phyloP scores from a whole-genome alignment of 2,888 invertebrate species.

The Nomada ferruginata region DNA sequence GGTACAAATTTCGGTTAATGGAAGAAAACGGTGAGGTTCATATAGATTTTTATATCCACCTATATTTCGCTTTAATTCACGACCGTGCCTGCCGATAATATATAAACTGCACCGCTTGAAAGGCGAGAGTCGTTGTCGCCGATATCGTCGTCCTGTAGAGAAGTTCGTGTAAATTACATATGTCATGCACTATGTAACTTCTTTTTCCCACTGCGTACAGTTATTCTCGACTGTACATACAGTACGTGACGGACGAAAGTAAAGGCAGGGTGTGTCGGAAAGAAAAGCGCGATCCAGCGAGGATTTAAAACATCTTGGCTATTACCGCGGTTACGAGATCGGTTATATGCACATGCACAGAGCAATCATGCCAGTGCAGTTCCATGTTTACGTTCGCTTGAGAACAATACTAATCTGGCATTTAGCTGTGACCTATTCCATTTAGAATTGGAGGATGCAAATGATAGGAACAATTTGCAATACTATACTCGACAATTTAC shows the following conservation, averaged over 20 bases:
- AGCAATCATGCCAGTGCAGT: constrained; percentile 66
- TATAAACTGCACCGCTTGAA: background rate
- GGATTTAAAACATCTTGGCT: constrained; percentile 15
- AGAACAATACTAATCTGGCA: constrained; percentile 54
- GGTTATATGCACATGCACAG: constrained; percentile 38
- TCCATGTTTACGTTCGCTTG: constrained; percentile 61
- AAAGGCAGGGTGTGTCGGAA: background rate
- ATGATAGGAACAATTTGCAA: constrained; percentile 59
- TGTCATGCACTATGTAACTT: no score
- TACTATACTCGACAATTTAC: background rate
- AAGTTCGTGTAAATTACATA: no score
- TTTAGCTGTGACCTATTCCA: constrained; percentile 51
- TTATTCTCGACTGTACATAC: background rate
- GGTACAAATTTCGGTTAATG: constrained; percentile 43
- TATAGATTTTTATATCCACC: constrained; percentile 21
- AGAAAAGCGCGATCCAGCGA: background rate
- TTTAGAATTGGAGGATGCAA: constrained; percentile 29
- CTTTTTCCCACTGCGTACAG: no score
- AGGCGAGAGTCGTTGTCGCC: background rate
- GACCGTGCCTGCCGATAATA: background rate
- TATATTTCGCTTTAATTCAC: background rate
- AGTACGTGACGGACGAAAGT: background rate
- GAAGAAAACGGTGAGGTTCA: constrained; percentile 49
- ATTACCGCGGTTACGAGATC: constrained; percentile 52
- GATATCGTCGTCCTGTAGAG: background rate